Conservation (phyloP, 1,140 invertebrate species). For the Diabrotica undecimpunctata region DNA sequence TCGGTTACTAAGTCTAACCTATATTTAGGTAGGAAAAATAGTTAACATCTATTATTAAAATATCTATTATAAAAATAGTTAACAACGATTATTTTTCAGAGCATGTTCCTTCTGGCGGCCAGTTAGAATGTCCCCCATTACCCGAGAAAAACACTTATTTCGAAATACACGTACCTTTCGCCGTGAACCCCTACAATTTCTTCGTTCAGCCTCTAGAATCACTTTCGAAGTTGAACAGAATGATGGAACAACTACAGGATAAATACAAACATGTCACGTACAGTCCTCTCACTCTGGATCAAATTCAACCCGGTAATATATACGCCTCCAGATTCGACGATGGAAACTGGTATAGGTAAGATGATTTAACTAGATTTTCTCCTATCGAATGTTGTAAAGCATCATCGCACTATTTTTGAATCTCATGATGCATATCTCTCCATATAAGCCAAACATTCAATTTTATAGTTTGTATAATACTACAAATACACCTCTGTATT, state of each 20-base stretch:
- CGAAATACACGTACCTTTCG: conserved; percentile 39
- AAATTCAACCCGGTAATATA: conserved; percentile 42
- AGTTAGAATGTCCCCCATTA: conserved; percentile 30
- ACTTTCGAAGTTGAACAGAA: conserved; percentile 24
- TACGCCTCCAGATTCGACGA: conserved; percentile 44
- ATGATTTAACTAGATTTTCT: not conserved
- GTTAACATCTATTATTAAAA: too few relatives aligned
- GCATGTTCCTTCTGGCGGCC: conserved; percentile 38
- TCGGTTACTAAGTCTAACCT: too few relatives aligned
- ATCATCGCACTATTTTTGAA: too few relatives aligned
- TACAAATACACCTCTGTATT: too few relatives aligned
- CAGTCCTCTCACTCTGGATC: conserved; percentile 35
- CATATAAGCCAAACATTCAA: too few relatives aligned
- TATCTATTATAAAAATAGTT: too few relatives aligned
- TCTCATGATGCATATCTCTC: too few relatives aligned
- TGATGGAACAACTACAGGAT: conserved; percentile 41
- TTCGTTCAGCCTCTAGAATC: conserved; percentile 42
- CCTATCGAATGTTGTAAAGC: too few relatives aligned
- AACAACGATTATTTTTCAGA: conserved; percentile 10
- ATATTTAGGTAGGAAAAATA: too few relatives aligned
- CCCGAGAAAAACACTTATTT: conserved; percentile 33
- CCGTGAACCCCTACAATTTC: conserved; percentile 46
- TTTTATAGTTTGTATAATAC: too few relatives aligned
- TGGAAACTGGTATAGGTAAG: conserved; percentile 43
- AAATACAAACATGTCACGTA: conserved; percentile 30